These are phyloP conservation scores for Phataginus tricuspis DNA, from an alignment of 2,797 vertebrate species.

Conservation along the genomic window DNA sequence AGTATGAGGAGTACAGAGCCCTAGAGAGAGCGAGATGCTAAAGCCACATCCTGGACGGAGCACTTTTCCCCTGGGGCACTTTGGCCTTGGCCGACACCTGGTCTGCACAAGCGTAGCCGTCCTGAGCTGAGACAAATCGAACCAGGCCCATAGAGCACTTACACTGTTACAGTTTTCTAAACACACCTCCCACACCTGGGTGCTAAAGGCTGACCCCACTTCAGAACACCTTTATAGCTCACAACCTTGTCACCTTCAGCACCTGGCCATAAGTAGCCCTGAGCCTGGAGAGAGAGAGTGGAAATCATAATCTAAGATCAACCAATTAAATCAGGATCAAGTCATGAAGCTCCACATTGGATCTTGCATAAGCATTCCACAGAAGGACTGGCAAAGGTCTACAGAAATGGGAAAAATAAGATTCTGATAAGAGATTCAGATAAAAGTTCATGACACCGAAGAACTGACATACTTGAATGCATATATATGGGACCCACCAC, in stretches of 20 bases:
- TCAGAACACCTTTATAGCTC: background rate
- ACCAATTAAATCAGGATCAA: background rate
- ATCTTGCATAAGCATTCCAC: background rate
- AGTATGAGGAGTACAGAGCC: background rate
- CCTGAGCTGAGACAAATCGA: background rate
- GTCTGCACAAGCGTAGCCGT: background rate
- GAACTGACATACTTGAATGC: background rate
- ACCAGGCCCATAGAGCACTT: background rate
- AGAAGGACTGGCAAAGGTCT: background rate
- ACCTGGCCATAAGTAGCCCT: background rate
- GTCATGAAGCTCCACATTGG: background rate
- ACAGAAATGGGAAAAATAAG: background rate
- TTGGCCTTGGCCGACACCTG: background rate
- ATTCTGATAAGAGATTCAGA: background rate
- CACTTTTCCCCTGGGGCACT: background rate
- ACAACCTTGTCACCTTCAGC: background rate
- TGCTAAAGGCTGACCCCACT: background rate
- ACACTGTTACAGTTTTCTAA: background rate
- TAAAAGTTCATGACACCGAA: conserved; percentile 8
- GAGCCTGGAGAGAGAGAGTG: background rate
- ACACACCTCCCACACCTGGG: background rate
- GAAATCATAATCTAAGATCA: background rate
- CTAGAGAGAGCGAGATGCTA: background rate
- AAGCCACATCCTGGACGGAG: background rate
- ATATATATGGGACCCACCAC: background rate